Base-by-base conservation (phyloP, 2,113 vertebrate species). In the Sardina pilchardus region DNA sequence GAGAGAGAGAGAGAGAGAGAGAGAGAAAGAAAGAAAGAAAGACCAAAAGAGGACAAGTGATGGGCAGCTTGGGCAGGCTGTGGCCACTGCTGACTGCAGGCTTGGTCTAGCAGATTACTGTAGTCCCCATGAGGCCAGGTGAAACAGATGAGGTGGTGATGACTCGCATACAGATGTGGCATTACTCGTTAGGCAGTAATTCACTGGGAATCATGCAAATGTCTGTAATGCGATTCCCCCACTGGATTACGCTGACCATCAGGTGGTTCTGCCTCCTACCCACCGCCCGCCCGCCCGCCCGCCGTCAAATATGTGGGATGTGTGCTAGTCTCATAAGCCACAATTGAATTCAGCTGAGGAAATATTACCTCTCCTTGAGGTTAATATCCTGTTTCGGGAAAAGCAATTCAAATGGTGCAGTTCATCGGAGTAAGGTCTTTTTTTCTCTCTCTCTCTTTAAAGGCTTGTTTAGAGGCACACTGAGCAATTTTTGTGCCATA, bases 101-200 rank as follows among this genome's bases (percentile, higher is more conserved):
- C 88, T 91, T 89, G 87, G 83, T 92, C 90, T 87, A 86, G 85
- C 88, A 91, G 90, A 91, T 92, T 91, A 91, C 89, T 88, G 91
- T 89, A 90, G 85, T 87, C 84, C 67, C 87, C 90, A 85, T 90
- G 71, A 87, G 90, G 88, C 88, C 24, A 50, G 81, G 16, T 45
- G 84, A 85, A 90, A 93, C 89, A 90, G 87, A 92, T 91, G 87
- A 92, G 83, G 83, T 84, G 86, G 88, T 83, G 78, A 45, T 39
- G 1, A 80, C 80, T 83, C 82, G 88, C 87, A 92, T 91, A 92
- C 89, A 92, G 88, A 91, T 90, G 89, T 90, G 89, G 90, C 89
- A 91, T 39, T 78, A 6, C 59, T 86, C 43, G 85, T 85, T 63
- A 85, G 89, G 90, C 83, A 84, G 87, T 26, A 90, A 90, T 89